A percentile compares a stretch with the other conserved stretches of the same genome.
Conservation (phyloP, 2,113 vertebrate species). For the Tor tambroides region DNA sequence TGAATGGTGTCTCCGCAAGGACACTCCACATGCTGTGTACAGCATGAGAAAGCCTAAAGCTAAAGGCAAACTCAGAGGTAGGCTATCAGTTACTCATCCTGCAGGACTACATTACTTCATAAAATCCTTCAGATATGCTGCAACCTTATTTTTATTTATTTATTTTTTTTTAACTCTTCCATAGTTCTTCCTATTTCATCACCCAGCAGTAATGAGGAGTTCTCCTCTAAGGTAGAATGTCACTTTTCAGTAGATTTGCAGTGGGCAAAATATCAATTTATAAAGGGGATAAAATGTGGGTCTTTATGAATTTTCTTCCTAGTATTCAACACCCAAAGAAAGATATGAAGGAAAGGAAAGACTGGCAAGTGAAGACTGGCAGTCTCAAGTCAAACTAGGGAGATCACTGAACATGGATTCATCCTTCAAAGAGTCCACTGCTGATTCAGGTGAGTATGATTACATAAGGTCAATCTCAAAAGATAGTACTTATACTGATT, state of each 20-base stretch:
- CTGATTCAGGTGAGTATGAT: constrained; percentile 58
- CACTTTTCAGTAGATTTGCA: not conserved
- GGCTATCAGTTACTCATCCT: not conserved
- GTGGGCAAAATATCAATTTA: not conserved
- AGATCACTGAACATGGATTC: not conserved
- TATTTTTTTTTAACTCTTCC: not conserved
- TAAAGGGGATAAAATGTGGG: not conserved
- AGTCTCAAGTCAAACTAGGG: not conserved
- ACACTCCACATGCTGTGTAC: constrained; percentile 39
- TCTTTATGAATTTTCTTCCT: not conserved
- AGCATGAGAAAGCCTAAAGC: constrained; percentile 48
- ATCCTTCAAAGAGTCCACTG: constrained; percentile 26
- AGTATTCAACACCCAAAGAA: constrained; percentile 49
- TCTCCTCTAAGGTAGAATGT: constrained; percentile 34
- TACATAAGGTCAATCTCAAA: not conserved
- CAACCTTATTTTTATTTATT: not conserved
- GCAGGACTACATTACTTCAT: not conserved
- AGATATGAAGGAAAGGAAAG: not conserved
- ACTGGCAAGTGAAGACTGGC: not conserved
- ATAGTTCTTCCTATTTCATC: constrained; percentile 75
- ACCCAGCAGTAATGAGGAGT: constrained; percentile 69
- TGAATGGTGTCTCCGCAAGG: constrained; percentile 4
- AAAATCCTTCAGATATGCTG: not conserved
- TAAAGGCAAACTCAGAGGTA: constrained; percentile 57
- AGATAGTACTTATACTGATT: not conserved